These are phyloP conservation scores for Marisa cornuarietis DNA, from an alignment of 1,140 invertebrate species.

Conservation along the genomic window DNA sequence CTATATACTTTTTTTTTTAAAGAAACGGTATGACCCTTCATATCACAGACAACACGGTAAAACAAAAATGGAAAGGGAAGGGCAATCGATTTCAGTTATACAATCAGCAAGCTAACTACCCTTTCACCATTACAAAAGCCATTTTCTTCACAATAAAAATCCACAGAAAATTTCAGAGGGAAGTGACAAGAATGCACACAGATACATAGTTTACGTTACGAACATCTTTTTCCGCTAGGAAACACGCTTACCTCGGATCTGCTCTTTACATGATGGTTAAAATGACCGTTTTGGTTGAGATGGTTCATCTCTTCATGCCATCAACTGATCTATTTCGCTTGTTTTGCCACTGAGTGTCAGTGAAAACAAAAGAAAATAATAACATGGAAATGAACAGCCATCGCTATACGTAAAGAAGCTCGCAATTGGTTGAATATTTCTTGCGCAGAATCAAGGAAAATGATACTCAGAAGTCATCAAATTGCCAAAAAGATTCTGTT, in stretches of 20 bases:
- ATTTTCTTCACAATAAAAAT: too few relatives aligned
- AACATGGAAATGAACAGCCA: constrained; percentile 42
- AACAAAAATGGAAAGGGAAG: too few relatives aligned
- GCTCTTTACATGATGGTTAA: constrained; percentile 46
- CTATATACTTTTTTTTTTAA: too few relatives aligned
- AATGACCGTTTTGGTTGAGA: constrained; percentile 45
- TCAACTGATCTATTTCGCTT: constrained; percentile 28
- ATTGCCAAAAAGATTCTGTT: not conserved
- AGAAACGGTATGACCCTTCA: too few relatives aligned
- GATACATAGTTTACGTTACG: not conserved
- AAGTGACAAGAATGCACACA: constrained; percentile 12
- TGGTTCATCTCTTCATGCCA: constrained; percentile 47
- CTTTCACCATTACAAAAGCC: too few relatives aligned
- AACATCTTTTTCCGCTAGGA: not conserved
- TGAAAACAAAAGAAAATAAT: constrained; percentile 52
- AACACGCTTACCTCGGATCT: constrained; percentile 41
- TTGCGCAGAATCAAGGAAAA: not conserved
- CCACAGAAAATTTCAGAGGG: constrained; percentile 17
- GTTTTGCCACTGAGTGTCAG: constrained; percentile 36
- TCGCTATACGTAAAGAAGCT: constrained; percentile 5
- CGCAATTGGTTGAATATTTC: constrained; percentile 16
- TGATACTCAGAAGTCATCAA: not conserved
- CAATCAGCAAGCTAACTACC: too few relatives aligned
- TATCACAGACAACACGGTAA: too few relatives aligned
- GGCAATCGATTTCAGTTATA: too few relatives aligned